phyloP scores from a whole-genome alignment of 2,797 vertebrate species.

The Sorex maritimensis region DNA sequence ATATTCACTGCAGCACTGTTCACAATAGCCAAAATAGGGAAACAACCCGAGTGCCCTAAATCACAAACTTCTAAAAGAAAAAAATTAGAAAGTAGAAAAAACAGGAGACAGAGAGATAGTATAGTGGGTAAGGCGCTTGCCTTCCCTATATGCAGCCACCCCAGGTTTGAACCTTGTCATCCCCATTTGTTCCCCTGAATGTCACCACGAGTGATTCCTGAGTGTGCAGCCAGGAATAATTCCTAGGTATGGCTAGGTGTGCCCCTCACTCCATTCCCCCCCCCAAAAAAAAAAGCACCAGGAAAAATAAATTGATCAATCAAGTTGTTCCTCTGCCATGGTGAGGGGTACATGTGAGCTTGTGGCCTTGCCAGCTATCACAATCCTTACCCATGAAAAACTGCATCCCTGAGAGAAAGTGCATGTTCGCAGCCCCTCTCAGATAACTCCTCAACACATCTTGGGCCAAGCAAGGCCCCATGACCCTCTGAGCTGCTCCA shows the following conservation, averaged over 20 bases:
- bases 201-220: too few relatives aligned
- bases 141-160: too few relatives aligned
- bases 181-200: too few relatives aligned
- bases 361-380: not conserved
- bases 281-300: not conserved
- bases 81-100: not conserved
- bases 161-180: too few relatives aligned
- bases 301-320: not conserved
- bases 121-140: too few relatives aligned
- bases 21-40: too few relatives aligned
- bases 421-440: not conserved
- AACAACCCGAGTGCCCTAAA: not conserved
- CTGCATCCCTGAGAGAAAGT: not conserved
- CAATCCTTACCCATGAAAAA: too few relatives aligned
- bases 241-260: too few relatives aligned
- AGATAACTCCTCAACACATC: not conserved
- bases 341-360: not conserved
- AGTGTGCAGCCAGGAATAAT: too few relatives aligned
- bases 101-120: not conserved
- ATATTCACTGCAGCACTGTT: too few relatives aligned
- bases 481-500: not conserved
- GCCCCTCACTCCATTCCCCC: too few relatives aligned
- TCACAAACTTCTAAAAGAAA: not conserved
- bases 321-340: not conserved
- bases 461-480: not conserved